Evolutionary conservation across 2,888 invertebrate species (phyloP), one percentile per base, ranked within the genome.

Genomic region (Plagodis pulveraria): DNA sequence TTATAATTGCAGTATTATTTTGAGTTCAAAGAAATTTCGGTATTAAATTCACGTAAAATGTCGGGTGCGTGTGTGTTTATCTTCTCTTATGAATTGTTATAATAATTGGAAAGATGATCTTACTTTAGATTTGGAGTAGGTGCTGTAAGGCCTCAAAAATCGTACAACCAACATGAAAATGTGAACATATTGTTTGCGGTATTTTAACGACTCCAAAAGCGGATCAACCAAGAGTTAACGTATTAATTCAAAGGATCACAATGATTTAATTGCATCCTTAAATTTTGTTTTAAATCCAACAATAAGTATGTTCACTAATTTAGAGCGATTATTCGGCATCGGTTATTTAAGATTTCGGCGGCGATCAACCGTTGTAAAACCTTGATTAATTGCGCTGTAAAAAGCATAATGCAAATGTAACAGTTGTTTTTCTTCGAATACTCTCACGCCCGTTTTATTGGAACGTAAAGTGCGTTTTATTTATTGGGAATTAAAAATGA

Each of bases 261-360:
- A 87, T 83, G 81, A 81, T 78, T 90, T 84, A 89, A 80, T 86
- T 84, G 81, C 87, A 70, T 80, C 80, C 83, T 90, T 86, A 88
- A 86, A 83, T 87, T 87, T 88, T 86, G 86, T 89, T 89, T 84
- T 83, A 77, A 87, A 86, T 83, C 86, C 84, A 80, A 86, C 87
- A 86, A 78, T 86, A n/a, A 22, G 22, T 22, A 83, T 82, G 86
- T 51, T 61, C 65, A 50, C 64, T 71, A 64, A 68, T 70, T 72
- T 50, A 62, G 67, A 68, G 63, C 58, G 56, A 63, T 71, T 70
- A 63, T 69, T 75, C 48, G 38, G 11, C 22, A 41, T 54, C 69
- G 77, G 80, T 82, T 81, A 83, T 85, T 85, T 86, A 77, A 73
- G 75, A 77, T 77, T 69, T 70, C 70, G 65, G 68, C 68, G 73